Evolutionary conservation across 2,113 vertebrate species (phyloP), one percentile per base, ranked within the genome.

Genomic region (Xiphias gladius): DNA sequence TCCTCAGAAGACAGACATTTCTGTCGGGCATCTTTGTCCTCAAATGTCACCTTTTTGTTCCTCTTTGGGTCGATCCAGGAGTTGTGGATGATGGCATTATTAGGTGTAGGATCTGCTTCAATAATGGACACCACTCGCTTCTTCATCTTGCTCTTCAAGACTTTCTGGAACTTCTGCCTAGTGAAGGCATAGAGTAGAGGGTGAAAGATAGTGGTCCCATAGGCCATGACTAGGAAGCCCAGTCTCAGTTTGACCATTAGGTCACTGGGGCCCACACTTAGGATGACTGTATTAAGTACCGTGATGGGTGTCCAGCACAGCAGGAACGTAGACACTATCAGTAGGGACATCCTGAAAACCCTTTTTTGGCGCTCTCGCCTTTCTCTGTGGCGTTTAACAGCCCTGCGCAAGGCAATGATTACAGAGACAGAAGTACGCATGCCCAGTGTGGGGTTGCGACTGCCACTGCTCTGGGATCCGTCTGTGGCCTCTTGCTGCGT

Each of bases 91-190:
- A 99, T 95, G 80, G 97, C 96, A 0, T 99, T 98, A 89, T 98
- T 99, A 73, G 98, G 98, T 87, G 97, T 93, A 9, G 97, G 97
- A 59, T 99, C 98, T 22, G 97, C 97, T 95, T 99, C 98, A 72
- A 99, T 97, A 91, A 99, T 97, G 7, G 98, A 99, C 93, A 99
- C 98, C 50, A 99, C 98, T 81, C 98, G 89, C 85, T 99, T 99
- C 96, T 99, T 99, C 97, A 99, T 99, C 95, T 99, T 99, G 93
- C 97, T 99, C 96, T 97, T 99, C 83, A 99, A 94, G 71, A 99
- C 98, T 87, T 99, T 99, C 94, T 99, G 98, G 91, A 99, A 99
- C 95, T 99, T 99, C 93, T 99, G 98, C 91, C 98, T 94, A 0
- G 98, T 99, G 93, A 99, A 99, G 91, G 98, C 98, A 32, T 99